Evolutionary conservation across 2,797 vertebrate genomes (phyloP).

Genomic region (Enteromius afrohamiltoni): DNA sequence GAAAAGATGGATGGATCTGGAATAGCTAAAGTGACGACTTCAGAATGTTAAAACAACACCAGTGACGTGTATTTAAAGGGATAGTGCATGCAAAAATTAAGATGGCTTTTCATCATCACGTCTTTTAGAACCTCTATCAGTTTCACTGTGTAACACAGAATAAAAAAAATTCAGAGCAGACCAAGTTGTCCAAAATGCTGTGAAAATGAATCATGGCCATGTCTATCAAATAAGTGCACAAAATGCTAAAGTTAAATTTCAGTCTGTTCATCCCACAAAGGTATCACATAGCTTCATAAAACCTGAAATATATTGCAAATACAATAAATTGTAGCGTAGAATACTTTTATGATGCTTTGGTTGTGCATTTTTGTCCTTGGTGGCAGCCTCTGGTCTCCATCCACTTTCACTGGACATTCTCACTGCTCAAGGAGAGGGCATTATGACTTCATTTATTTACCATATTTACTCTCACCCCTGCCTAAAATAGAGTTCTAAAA

Average conservation of each 20-base stretch:
- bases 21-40: constrained; percentile 10
- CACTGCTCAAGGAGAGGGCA: background rate
- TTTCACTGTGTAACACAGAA: background rate
- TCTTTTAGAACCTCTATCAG: background rate
- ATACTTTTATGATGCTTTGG: constrained; percentile 6
- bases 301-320: constrained; percentile 8
- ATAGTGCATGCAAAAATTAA: background rate
- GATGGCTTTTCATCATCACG: background rate
- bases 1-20: background rate
- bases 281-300: constrained; percentile 2
- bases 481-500: background rate
- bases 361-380: background rate
- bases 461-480: background rate
- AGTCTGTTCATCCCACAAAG: background rate
- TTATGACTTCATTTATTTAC: background rate
- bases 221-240: background rate
- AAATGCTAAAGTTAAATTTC: background rate
- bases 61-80: constrained; percentile 1
- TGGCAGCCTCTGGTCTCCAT: background rate
- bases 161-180: constrained; percentile 6
- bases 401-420: background rate
- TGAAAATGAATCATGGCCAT: background rate
- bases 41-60: constrained; percentile 1
- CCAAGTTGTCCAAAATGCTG: background rate
- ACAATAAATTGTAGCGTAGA: background rate